These are phyloP conservation scores for Pelosia muscerda DNA, from an alignment of 2,888 invertebrate species.

Conservation along the genomic window DNA sequence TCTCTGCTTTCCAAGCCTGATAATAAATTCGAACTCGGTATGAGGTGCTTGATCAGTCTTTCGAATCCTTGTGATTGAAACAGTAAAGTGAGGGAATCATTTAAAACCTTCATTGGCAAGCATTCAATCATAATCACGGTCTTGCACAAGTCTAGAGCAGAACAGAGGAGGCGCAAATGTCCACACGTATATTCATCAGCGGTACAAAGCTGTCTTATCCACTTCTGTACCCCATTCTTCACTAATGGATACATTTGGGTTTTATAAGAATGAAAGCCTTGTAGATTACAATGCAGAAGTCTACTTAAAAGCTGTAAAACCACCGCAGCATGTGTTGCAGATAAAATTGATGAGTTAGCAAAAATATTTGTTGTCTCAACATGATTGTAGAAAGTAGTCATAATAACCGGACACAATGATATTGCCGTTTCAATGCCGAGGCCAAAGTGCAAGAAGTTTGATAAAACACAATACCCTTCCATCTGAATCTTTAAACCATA, in stretches of 20 bases:
- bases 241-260: constrained; percentile 74
- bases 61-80: constrained; percentile 80
- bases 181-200: constrained; percentile 78
- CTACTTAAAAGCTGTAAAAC: constrained; percentile 80
- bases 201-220: constrained; percentile 77
- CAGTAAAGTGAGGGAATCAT: constrained; percentile 66
- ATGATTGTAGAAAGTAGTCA: constrained; percentile 87
- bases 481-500: constrained; percentile 88
- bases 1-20: constrained; percentile 72
- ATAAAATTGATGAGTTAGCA: constrained; percentile 76
- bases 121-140: constrained; percentile 68
- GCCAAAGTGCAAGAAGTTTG: constrained; percentile 85
- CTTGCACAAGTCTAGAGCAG: constrained; percentile 74
- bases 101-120: constrained; percentile 65
- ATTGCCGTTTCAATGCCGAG: constrained; percentile 79
- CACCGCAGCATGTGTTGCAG: constrained; percentile 87
- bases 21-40: constrained; percentile 75
- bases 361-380: constrained; percentile 85
- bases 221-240: constrained; percentile 80
- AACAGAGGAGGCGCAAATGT: constrained; percentile 74
- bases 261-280: constrained; percentile 64
- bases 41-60: constrained; percentile 71
- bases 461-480: constrained; percentile 88
- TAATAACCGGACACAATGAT: constrained; percentile 84
- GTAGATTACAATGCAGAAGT: constrained; percentile 59